A percentile compares a stretch with the other conserved stretches of the same genome.
Evolutionary conservation across 2,888 invertebrate genomes (phyloP).

Genomic region (Seira sanloemensis): DNA sequence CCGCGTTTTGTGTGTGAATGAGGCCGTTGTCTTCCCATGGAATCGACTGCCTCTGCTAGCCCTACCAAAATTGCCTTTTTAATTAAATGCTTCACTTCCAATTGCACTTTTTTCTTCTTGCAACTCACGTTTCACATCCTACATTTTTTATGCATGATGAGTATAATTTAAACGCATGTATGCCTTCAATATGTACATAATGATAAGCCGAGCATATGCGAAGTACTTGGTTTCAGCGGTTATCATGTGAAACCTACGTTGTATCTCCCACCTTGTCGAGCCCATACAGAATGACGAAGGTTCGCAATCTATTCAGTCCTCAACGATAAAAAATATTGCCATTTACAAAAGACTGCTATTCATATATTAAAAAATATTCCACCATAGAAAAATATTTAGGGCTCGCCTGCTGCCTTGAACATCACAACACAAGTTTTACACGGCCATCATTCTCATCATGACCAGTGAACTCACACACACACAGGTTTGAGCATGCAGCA

Average conservation of each 20-base stretch:
- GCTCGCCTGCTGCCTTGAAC: constrained; percentile 65
- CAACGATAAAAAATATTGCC: too few relatives aligned
- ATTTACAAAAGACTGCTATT: too few relatives aligned
- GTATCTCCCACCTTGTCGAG: too few relatives aligned
- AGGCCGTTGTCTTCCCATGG: constrained; percentile 60
- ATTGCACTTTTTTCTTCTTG: neutral
- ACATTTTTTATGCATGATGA: too few relatives aligned
- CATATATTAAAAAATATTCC: too few relatives aligned
- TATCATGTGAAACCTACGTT: neutral
- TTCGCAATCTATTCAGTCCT: too few relatives aligned
- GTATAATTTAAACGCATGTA: too few relatives aligned
- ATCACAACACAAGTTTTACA: constrained; percentile 63
- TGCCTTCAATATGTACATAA: too few relatives aligned
- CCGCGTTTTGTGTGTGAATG: constrained; percentile 62
- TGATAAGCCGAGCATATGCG: too few relatives aligned
- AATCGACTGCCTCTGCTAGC: neutral
- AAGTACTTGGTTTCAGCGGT: too few relatives aligned
- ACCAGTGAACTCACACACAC: constrained; percentile 13
- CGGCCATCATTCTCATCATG: constrained; percentile 43
- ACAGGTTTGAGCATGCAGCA: neutral
- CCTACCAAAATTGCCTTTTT: neutral
- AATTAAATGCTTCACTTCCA: neutral
- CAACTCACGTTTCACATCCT: too few relatives aligned
- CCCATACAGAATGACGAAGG: too few relatives aligned
- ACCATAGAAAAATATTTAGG: constrained; percentile 49